Evolutionary conservation across 2,797 vertebrate genomes (phyloP).

Genomic region (Xerus rutilus): DNA sequence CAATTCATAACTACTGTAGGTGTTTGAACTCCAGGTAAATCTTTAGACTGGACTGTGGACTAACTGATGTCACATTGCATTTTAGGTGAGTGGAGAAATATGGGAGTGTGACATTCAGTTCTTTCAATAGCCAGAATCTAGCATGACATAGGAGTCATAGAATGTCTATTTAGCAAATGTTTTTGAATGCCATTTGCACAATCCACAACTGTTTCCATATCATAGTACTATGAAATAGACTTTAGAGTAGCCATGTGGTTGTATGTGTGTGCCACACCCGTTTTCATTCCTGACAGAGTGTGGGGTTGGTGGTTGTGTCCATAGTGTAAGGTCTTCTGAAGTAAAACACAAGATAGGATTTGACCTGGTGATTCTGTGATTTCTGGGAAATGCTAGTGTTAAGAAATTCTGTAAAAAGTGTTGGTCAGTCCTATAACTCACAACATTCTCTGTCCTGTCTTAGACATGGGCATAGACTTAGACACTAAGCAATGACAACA

Average conservation of each 20-base stretch:
- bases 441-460: not conserved
- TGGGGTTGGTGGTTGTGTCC: not conserved
- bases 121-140: not conserved
- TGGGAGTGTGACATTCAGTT: not conserved
- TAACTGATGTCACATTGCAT: not conserved
- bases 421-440: not conserved
- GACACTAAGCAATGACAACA: not conserved
- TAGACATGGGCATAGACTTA: not conserved
- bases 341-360: not conserved
- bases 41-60: not conserved
- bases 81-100: not conserved
- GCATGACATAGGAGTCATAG: not conserved
- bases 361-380: not conserved
- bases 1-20: not conserved
- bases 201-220: not conserved
- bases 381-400: not conserved
- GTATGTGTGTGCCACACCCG: not conserved
- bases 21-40: not conserved
- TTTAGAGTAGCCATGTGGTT: not conserved
- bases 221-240: not conserved
- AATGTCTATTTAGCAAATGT: not conserved
- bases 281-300: not conserved
- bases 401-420: not conserved
- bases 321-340: not conserved
- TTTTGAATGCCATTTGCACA: slow-evolving; percentile 1